Conservation (phyloP, 53 echinoderm and acorn worm genomes). For the Echinometra lucunter region DNA sequence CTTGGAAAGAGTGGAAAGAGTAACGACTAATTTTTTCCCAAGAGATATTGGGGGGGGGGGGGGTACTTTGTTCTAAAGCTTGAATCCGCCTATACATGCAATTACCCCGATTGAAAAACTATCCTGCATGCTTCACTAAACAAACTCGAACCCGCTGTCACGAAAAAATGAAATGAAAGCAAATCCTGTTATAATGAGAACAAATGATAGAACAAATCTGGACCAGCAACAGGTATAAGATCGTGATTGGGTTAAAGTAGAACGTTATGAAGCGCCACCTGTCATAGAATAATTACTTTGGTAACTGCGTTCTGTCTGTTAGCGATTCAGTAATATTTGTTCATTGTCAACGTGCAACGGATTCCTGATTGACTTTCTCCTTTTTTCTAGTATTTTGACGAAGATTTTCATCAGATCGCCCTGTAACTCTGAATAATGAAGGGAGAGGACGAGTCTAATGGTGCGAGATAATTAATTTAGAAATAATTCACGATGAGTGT, state of each 20-base stretch:
- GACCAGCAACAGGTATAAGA: not conserved
- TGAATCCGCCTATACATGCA: not conserved
- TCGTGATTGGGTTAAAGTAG: not conserved
- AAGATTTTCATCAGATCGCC: slow-evolving; percentile 49
- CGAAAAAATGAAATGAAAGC: not conserved
- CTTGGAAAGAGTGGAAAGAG: no score
- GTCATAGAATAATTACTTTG: slow-evolving; percentile 30
- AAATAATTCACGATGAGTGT: slow-evolving; percentile 39
- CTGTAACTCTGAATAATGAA: slow-evolving; percentile 27
- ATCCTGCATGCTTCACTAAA: not conserved
- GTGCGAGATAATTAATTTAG: slow-evolving; percentile 57
- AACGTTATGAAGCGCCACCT: slow-evolving; percentile 11
- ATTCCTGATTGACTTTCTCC: not conserved
- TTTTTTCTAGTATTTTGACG: not conserved
- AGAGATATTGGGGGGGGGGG: no score
- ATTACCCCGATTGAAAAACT: slow-evolving; percentile 15
- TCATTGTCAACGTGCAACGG: not conserved
- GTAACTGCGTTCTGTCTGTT: not conserved
- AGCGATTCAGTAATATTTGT: not conserved
- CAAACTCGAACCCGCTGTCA: not conserved
- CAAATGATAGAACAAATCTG: not conserved
- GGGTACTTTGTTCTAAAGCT: no score
- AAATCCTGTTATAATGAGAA: not conserved
- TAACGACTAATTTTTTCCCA: no score
- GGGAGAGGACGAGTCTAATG: slow-evolving; percentile 28